Base-by-base conservation (phyloP, 2,113 vertebrate genomes). In the Gnathonemus echidnorhynchus region DNA sequence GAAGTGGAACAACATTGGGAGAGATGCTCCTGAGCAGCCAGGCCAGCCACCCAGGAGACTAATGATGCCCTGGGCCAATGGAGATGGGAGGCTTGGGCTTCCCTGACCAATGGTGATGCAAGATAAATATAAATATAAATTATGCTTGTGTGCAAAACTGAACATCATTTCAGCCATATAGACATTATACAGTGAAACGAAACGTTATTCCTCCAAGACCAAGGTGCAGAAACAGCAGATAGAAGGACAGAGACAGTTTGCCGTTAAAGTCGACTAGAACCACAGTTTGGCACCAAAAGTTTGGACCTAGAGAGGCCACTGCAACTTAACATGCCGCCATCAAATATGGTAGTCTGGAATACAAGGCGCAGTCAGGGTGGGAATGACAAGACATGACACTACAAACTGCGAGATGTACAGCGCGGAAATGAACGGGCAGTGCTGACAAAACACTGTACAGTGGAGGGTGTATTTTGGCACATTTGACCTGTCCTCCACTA, bases 1-100 rank as follows among this genome's bases (percentile, higher is more conserved):
- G 97, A 98, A 98, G 97, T 98, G 97, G 97, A 97, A 46, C 98
- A 98, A 98, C 96, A 97, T 95, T 95, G 52, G 15, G 35, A 95
- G 94, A 95, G 94, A 96, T 96, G 95, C 96, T 96, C 97, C 96
- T 97, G 96, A 97, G 97, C 97, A 96, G 95, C 89, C 94, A 93
- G 95, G 95, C n/a, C 62, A 66, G 90, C 94, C 94, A 96, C 96
- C 95, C 96, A 94, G 94, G 95, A 95, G 93, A 86, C 52, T 90
- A 95, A 96, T 94, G 95, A 95, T 95, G 96, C 91, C 89, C 96
- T 96, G 95, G 95, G 94, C 95, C 93, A 95, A 93, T 96, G 96
- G 95, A 96, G 95, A 95, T 94, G 94, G 95, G 95, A 96, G 96
- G 96, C 96, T 97, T 97, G 95, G 93, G 90, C 89, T 93, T 95